A percentile compares a stretch with the other conserved stretches of the same genome.
Evolutionary conservation across 2,113 vertebrate species (phyloP).

Genomic region (Acrocephalus kingi): DNA sequence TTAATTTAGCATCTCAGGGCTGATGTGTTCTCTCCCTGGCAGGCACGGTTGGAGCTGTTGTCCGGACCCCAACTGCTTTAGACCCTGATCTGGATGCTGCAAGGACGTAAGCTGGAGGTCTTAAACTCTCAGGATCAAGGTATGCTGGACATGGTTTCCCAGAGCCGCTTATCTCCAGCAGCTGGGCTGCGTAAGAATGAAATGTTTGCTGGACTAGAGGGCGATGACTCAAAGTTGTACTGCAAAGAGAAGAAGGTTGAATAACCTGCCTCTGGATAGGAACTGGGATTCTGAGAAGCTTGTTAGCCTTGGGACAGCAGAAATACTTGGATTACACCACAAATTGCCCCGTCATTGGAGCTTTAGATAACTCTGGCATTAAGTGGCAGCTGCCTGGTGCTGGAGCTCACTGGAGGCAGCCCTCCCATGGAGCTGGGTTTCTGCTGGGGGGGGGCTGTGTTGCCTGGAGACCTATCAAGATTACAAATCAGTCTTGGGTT

Average conservation of each 20-base stretch:
- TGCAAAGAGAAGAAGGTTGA: not conserved
- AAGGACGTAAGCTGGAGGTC: not conserved
- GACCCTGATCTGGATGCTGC: not conserved
- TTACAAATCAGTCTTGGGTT: not conserved
- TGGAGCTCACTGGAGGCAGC: not conserved
- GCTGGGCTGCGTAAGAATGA: not conserved
- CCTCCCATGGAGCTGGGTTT: not conserved
- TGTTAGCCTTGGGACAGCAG: not conserved
- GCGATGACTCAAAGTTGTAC: not conserved
- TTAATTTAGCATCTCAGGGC: not conserved
- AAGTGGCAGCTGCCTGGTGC: not conserved
- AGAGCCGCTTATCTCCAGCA: not conserved
- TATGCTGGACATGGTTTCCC: not conserved
- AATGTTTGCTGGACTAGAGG: not conserved
- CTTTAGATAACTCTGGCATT: not conserved
- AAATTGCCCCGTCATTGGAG: rapidly evolving
- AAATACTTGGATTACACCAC: not conserved
- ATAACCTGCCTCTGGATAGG: not conserved
- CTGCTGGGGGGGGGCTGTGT: not conserved
- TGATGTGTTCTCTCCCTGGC: not conserved
- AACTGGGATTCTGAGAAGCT: not conserved
- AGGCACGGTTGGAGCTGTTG: not conserved
- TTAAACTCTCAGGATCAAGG: not conserved
- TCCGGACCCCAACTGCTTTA: not conserved
- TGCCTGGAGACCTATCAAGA: not conserved